These are phyloP conservation scores for Acrossocheilus fasciatus DNA, from an alignment of 2,797 vertebrate species.

Conservation along the genomic window DNA sequence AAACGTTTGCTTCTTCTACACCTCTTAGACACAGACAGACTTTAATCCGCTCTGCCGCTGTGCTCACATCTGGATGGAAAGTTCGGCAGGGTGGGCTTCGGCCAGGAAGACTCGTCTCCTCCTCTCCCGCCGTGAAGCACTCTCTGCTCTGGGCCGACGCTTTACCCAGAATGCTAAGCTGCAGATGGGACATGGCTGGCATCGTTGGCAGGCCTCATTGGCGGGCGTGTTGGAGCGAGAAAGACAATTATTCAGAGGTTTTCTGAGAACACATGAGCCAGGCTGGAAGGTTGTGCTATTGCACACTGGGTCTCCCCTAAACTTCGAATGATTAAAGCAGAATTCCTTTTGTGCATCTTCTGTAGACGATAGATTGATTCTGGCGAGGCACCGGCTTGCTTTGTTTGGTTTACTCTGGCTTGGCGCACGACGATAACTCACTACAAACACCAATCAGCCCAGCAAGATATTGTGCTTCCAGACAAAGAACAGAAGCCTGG, in stretches of 20 bases:
- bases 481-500: constrained; percentile 61
- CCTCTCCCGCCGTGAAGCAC: background rate
- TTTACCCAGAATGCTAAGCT: constrained; percentile 48
- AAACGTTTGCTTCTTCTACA: constrained; percentile 44
- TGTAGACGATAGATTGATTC: constrained; percentile 45
- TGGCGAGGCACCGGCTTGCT: constrained; percentile 36
- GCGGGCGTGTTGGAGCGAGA: constrained; percentile 23
- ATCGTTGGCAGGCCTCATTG: constrained; percentile 38
- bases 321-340: constrained; percentile 40
- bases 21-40: constrained; percentile 53
- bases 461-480: constrained; percentile 60
- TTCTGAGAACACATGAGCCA: constrained; percentile 4
- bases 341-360: constrained; percentile 35
- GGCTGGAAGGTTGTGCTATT: constrained; percentile 4
- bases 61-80: constrained; percentile 50
- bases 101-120: constrained; percentile 38
- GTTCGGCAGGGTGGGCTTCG: background rate
- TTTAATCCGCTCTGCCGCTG: constrained; percentile 50
- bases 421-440: constrained; percentile 58
- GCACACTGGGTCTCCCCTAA: constrained; percentile 17
- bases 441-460: constrained; percentile 63
- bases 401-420: constrained; percentile 45
- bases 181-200: constrained; percentile 22
- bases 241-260: constrained; percentile 52
- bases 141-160: constrained; percentile 19